A percentile compares a stretch with the other conserved stretches of the same genome.
phyloP scores from a whole-genome alignment of 2,113 vertebrate genomes.

The Apodemus sylvaticus region DNA sequence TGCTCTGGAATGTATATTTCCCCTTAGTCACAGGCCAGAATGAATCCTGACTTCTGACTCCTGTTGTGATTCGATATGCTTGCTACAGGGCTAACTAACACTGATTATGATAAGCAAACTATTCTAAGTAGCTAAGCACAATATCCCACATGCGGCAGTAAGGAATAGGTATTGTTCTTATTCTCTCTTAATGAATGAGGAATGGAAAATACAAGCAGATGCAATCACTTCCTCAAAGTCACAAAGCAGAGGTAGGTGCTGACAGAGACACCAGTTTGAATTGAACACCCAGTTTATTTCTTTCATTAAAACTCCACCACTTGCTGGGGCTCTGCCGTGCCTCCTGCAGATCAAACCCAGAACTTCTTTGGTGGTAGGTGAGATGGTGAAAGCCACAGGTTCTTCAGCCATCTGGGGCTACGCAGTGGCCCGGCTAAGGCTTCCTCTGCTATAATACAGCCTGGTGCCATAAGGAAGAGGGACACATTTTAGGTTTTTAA shows the following conservation, averaged over 20 bases:
- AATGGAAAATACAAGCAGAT: not conserved
- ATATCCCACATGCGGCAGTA: not conserved
- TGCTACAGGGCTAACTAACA: not conserved
- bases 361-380: not conserved
- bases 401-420: not conserved
- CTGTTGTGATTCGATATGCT: not conserved
- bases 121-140: not conserved
- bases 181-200: not conserved
- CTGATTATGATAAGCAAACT: not conserved
- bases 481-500: not conserved
- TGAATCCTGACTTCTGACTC: not conserved
- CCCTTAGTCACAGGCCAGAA: not conserved
- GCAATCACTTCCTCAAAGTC: not conserved
- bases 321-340: not conserved
- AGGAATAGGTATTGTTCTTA: not conserved
- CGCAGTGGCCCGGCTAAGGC: not conserved
- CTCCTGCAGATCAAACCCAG: not conserved
- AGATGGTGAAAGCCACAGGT: not conserved
- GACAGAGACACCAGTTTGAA: not conserved
- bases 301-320: not conserved
- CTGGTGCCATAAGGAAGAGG: not conserved
- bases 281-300: not conserved
- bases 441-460: not conserved
- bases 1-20: not conserved
- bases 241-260: constrained; percentile 3